These are phyloP conservation scores for Bungarus multicinctus DNA, from an alignment of 2,113 vertebrate species.

Conservation along the genomic window DNA sequence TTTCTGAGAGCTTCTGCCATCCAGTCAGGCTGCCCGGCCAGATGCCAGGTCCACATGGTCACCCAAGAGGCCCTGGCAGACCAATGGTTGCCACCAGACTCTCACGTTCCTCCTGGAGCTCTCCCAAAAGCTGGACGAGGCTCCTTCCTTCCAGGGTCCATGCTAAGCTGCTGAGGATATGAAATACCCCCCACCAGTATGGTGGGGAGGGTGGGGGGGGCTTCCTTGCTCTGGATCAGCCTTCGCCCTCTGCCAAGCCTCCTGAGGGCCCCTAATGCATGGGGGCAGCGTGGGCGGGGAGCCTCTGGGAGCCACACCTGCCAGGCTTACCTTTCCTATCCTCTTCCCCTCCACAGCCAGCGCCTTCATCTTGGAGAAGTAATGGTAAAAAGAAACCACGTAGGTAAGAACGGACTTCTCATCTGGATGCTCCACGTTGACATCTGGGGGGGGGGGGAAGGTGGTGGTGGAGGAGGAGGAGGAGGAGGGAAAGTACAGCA, in stretches of 20 bases:
- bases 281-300: too few relatives aligned
- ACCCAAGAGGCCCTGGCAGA: not conserved
- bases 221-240: not conserved
- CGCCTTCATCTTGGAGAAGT: slow-evolving; percentile 99
- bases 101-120: not conserved
- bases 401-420: slow-evolving; percentile 98
- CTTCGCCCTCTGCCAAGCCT: not conserved
- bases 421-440: slow-evolving; percentile 93
- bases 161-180: not conserved
- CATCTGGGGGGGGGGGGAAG: slow-evolving; percentile 71
- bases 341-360: slow-evolving; percentile 94
- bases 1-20: not conserved
- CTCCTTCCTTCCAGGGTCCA: not conserved
- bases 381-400: slow-evolving; percentile 95
- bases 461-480: too few relatives aligned
- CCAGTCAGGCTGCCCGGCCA: not conserved
- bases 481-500: not conserved
- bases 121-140: not conserved
- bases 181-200: not conserved
- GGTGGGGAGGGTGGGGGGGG: not conserved
- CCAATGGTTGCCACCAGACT: not conserved
- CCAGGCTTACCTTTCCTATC: slow-evolving; percentile 85
- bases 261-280: not conserved
- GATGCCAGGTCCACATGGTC: not conserved
- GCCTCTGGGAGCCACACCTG: not conserved